Evolutionary conservation across 2,888 invertebrate species (phyloP), one percentile per base, ranked within the genome.

Genomic region (Dryobotodes eremita): DNA sequence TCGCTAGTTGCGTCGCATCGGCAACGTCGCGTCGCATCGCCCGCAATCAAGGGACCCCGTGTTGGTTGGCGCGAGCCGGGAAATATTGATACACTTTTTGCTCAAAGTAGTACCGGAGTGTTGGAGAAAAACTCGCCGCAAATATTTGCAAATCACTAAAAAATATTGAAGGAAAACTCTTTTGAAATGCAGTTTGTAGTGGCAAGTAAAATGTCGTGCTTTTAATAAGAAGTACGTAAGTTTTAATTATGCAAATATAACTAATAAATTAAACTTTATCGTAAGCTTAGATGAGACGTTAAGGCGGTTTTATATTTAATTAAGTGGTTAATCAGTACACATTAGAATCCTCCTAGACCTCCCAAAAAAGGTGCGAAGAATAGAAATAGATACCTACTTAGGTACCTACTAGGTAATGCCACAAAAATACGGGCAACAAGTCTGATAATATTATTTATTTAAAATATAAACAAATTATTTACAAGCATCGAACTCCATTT

Each of bases 401-500:
- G 6, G 10, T 10, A 61, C 1, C 2, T 13, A 26, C 13, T 26
- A 26, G 59, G 10, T 36, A 62, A 62, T 50, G 7, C 0, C 42
- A 46, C 20, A 17, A 17, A 20, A 64, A 69, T 36, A 31, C 17
- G 15, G 23, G 11, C 50, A 66, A 42, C 57, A 36, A 50, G 15
- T 10, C 10, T n/a, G 31, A n/a, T 50, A 74, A 42, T 15, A 13
- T 7, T 3, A n/a, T 50, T 64, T 50, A 50, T 36, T 69, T 36
- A 36, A 55, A 46, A 46, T 23, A 23, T 11, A 69, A 66, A 64
- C 42, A 75, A 81, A 83, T 80, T 75, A 76, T 76, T 62, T 71
- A 55, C 59, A 46, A 84, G 26, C 79, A 66, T 84, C 42, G 75
- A 90, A 86, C 77, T 87, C 80, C 80, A 89, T 88, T 88, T 77